phyloP scores from a whole-genome alignment of 2,113 vertebrate species.

The Pogonocichla stellata region DNA sequence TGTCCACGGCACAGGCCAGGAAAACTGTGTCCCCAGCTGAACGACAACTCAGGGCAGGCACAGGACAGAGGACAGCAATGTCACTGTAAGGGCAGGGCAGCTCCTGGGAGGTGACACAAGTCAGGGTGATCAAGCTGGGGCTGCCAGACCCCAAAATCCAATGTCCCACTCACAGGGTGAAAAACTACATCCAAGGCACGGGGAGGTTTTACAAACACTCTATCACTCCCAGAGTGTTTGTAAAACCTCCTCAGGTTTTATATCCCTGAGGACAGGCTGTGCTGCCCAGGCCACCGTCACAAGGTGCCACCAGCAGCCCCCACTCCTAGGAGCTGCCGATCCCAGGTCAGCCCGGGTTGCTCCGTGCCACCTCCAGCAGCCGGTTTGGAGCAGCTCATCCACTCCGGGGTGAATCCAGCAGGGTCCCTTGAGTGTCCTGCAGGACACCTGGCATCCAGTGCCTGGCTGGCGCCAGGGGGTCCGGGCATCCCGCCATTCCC shows the following conservation, averaged over 20 bases:
- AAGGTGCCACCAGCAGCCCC: neutral
- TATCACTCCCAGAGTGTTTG: too few relatives aligned
- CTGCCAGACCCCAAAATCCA: neutral
- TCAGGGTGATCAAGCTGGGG: neutral
- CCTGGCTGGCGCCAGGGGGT: neutral
- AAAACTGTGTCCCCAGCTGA: accelerated
- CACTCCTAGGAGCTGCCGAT: accelerated
- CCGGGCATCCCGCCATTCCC: neutral
- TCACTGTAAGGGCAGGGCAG: neutral
- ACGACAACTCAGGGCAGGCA: neutral
- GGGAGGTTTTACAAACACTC: neutral
- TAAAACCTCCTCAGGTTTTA: too few relatives aligned
- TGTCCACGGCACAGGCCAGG: neutral
- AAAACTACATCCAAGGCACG: neutral
- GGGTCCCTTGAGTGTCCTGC: neutral
- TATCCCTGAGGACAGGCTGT: neutral
- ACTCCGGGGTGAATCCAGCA: accelerated
- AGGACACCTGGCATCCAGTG: accelerated
- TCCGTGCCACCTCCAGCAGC: neutral
- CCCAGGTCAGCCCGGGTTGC: neutral
- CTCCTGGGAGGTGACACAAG: neutral
- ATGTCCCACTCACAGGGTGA: neutral
- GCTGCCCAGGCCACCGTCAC: neutral
- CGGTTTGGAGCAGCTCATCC: accelerated
- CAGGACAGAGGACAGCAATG: neutral